These are phyloP conservation scores for Nematolebias whitei DNA, from an alignment of 2,113 vertebrate genomes.

Conservation along the genomic window DNA sequence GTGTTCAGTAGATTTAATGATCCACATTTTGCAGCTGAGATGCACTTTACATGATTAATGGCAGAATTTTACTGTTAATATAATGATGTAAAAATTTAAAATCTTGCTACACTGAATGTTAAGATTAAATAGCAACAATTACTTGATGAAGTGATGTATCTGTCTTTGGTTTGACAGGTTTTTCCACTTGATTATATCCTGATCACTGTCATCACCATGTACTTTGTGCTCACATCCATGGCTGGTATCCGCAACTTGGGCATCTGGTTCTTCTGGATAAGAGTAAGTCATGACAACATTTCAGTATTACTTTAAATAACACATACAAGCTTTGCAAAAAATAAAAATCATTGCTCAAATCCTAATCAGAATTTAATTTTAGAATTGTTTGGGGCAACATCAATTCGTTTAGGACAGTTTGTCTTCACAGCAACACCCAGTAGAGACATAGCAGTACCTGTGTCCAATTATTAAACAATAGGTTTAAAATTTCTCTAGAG, in stretches of 20 bases:
- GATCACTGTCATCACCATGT: conserved; percentile 96
- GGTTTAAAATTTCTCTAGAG: too few species aligned
- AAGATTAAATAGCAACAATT: background rate
- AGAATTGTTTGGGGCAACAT: background rate
- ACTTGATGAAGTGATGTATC: background rate
- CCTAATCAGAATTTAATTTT: background rate
- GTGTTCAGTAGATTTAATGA: conserved; percentile 4
- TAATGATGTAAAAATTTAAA: background rate
- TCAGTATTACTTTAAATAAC: background rate
- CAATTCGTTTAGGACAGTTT: background rate
- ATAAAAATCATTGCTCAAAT: background rate
- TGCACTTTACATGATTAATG: background rate
- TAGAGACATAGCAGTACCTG: too few species aligned
- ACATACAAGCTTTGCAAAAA: background rate
- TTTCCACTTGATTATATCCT: conserved; percentile 97
- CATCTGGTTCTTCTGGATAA: conserved; percentile 99
- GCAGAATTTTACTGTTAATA: too few species aligned
- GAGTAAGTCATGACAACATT: conserved; percentile 76
- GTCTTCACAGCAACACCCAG: too few species aligned
- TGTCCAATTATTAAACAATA: too few species aligned
- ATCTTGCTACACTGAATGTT: conserved; percentile 2
- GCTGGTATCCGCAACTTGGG: conserved; percentile 97
- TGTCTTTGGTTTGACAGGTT: conserved; percentile 80
- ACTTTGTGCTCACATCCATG: conserved; percentile 98
- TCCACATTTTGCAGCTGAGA: conserved; percentile 6